Percentiles rank a stretch among this genome's conserved stretches.
Conservation (phyloP, 2,797 vertebrate species). For the Ispidina picta region DNA sequence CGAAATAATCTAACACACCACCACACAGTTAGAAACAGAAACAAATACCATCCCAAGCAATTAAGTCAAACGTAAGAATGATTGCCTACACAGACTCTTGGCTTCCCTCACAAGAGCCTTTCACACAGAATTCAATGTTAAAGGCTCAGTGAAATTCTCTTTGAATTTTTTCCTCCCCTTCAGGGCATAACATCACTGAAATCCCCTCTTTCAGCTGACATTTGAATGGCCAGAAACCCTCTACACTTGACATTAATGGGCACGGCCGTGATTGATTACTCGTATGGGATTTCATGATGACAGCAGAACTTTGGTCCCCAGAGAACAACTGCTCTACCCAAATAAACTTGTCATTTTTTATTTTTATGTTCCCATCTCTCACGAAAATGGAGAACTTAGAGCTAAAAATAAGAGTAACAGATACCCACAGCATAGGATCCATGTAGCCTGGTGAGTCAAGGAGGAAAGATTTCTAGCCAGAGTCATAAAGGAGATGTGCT, state of each 20-base stretch:
- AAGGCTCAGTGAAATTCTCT: background rate
- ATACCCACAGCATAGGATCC: background rate
- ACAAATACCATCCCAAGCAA: background rate
- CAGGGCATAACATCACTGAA: background rate
- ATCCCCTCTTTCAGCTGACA: background rate
- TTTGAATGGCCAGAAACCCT: background rate
- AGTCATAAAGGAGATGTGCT: background rate
- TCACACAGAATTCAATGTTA: background rate
- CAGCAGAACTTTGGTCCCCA: background rate
- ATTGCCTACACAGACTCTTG: background rate
- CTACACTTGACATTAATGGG: background rate
- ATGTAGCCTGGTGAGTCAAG: background rate
- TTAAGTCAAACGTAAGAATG: background rate
- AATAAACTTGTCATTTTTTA: background rate
- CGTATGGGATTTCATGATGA: background rate
- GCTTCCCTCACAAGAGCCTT: background rate
- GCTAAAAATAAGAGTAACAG: constrained; percentile 2
- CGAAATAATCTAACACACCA: background rate
- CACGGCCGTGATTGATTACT: background rate
- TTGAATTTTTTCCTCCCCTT: background rate
- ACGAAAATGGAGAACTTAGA: background rate
- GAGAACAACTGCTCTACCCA: background rate
- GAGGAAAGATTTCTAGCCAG: background rate
- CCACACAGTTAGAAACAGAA: background rate
- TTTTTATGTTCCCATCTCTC: background rate